A percentile compares a stretch with the other conserved stretches of the same genome.
Conservation (phyloP, 2,113 vertebrate genomes). For the Tupaia chinensis region DNA sequence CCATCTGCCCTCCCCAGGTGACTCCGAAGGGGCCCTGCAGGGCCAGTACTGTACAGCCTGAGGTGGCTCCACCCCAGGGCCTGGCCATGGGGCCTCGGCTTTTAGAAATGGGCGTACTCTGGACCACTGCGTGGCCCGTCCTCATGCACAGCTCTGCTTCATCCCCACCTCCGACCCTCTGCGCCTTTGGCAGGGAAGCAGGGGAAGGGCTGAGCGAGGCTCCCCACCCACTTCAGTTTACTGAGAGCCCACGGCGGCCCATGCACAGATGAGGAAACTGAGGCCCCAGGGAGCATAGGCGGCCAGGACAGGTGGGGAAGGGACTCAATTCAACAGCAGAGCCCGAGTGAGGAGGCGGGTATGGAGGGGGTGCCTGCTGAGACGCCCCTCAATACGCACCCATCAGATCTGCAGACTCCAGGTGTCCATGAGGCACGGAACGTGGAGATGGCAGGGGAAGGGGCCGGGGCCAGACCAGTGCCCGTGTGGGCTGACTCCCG, state of each 20-base stretch:
- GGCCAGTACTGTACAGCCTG: no score
- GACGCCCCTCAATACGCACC: no score
- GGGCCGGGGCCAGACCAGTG: background rate
- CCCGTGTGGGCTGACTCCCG: background rate
- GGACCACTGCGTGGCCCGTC: background rate
- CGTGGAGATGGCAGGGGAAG: background rate
- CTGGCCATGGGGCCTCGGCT: background rate
- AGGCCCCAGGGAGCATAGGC: background rate
- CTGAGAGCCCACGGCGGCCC: background rate
- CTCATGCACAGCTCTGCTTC: background rate
- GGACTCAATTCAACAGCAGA: background rate
- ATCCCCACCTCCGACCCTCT: background rate
- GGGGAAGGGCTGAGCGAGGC: background rate
- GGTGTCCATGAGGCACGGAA: no score
- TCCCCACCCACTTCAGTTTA: no score
- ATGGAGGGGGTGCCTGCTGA: no score
- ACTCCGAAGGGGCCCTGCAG: fast-evolving
- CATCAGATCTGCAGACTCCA: background rate
- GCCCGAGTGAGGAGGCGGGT: background rate
- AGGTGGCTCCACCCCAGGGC: background rate
- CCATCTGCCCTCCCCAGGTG: background rate
- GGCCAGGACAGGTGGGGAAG: background rate
- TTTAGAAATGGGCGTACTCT: background rate
- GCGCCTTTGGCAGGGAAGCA: background rate
- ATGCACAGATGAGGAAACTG: background rate